Percentiles rank a stretch among this genome's conserved stretches.
Conservation (phyloP, 2,797 vertebrate species). For the Rhinophrynus dorsalis region DNA sequence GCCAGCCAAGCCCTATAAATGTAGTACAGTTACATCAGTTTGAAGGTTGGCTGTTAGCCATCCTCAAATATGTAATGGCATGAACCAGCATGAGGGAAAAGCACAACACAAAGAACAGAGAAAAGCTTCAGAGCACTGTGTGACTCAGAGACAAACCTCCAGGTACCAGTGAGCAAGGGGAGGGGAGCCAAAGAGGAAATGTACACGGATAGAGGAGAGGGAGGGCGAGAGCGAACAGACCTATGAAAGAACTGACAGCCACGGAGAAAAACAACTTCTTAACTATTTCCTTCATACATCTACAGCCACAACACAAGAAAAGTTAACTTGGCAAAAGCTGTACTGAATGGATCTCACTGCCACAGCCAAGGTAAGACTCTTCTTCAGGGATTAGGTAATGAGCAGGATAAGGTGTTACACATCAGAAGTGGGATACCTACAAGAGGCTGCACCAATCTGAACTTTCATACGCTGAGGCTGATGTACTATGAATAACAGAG, state of each 20-base stretch:
- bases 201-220: constrained; percentile 19
- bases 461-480: too few relatives aligned
- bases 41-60: constrained; percentile 23
- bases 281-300: constrained; percentile 29
- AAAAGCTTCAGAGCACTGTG: constrained; percentile 3
- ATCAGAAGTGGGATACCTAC: too few relatives aligned
- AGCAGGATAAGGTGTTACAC: too few relatives aligned
- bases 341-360: background rate
- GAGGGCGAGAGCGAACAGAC: constrained; percentile 30
- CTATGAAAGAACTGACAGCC: constrained; percentile 40
- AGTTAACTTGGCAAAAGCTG: constrained; percentile 25
- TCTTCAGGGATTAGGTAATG: background rate
- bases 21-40: constrained; percentile 29
- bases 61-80: constrained; percentile 37
- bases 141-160: constrained; percentile 30
- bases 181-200: constrained; percentile 25
- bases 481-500: too few relatives aligned
- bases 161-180: constrained; percentile 40
- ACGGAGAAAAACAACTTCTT: constrained; percentile 20
- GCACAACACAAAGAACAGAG: constrained; percentile 6
- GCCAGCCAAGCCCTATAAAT: background rate
- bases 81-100: constrained; percentile 32
- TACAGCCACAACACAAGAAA: constrained; percentile 14
- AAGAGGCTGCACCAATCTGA: too few relatives aligned
- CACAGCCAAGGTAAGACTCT: constrained; percentile 29